phyloP scores from a whole-genome alignment of 2,113 vertebrate species.

The Helogale parvula region DNA sequence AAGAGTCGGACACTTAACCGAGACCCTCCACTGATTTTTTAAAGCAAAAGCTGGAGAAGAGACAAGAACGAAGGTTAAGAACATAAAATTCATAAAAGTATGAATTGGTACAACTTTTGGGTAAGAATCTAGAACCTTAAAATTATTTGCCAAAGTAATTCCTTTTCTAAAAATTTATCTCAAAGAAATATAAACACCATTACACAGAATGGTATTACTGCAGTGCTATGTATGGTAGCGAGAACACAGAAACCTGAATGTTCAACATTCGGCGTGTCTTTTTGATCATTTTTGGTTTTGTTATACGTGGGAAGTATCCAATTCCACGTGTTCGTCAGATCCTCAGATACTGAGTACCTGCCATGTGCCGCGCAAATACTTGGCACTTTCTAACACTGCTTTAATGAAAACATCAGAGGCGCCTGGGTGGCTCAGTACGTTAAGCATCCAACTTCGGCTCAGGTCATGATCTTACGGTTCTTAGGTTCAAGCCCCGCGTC shows the following conservation, averaged over 20 bases:
- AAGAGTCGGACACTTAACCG: too few relatives aligned
- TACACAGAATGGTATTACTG: neutral
- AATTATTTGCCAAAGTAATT: neutral
- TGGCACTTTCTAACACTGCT: neutral
- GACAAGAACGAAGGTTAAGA: neutral
- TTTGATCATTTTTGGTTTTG: neutral
- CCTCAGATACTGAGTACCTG: neutral
- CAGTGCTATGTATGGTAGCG: neutral
- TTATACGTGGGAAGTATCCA: neutral
- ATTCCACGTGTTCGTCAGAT: neutral
- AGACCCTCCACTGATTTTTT: neutral
- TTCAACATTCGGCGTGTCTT: neutral
- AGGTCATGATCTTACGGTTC: too few relatives aligned
- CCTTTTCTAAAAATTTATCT: neutral
- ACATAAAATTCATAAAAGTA: neutral
- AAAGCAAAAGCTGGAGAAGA: neutral
- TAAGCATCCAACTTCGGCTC: too few relatives aligned
- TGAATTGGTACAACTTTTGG: neutral
- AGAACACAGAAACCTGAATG: neutral
- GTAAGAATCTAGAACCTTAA: neutral
- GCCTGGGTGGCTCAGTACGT: too few relatives aligned
- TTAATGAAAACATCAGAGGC: neutral
- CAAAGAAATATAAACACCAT: neutral
- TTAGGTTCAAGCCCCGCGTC: too few relatives aligned
- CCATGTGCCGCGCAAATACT: neutral